Conservation (phyloP, 1,140 invertebrate species). For the Triops longicaudatus region DNA sequence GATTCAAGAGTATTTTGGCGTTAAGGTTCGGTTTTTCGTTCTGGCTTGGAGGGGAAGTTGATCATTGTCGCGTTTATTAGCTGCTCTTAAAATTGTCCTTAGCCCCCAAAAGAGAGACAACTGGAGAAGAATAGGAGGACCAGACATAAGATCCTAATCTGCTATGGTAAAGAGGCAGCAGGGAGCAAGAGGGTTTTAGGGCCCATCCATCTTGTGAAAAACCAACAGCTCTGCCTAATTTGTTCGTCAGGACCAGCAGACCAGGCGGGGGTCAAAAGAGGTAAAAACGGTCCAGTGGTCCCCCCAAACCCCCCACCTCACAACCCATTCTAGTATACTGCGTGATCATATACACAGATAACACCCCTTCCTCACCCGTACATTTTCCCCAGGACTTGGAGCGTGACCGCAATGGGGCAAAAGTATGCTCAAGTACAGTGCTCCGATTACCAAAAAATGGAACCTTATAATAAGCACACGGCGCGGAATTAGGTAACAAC, state of each 20-base stretch:
- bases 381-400: not conserved
- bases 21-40: no score
- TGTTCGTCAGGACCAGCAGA: slow-evolving; percentile 14
- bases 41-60: not conserved
- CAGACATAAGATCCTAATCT: slow-evolving; percentile 15
- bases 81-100: not conserved
- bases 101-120: not conserved
- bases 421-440: no score
- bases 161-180: slow-evolving; percentile 8
- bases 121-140: not conserved
- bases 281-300: not conserved
- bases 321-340: not conserved
- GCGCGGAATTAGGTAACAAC: no score
- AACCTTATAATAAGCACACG: no score
- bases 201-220: slow-evolving; percentile 14
- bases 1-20: no score
- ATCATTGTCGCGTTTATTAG: slow-evolving; percentile 12
- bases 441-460: no score
- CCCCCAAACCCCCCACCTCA: not conserved
- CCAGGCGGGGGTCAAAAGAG: slow-evolving; percentile 8
- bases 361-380: not conserved
- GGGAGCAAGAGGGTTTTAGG: slow-evolving; percentile 14
- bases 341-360: slow-evolving; percentile 8
- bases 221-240: slow-evolving; percentile 12
- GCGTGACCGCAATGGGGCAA: no score